Percentiles rank a stretch among this genome's conserved stretches.
These are phyloP conservation scores for Pomatostomus ruficeps DNA, from an alignment of 2,113 vertebrate species.

Conservation along the genomic window DNA sequence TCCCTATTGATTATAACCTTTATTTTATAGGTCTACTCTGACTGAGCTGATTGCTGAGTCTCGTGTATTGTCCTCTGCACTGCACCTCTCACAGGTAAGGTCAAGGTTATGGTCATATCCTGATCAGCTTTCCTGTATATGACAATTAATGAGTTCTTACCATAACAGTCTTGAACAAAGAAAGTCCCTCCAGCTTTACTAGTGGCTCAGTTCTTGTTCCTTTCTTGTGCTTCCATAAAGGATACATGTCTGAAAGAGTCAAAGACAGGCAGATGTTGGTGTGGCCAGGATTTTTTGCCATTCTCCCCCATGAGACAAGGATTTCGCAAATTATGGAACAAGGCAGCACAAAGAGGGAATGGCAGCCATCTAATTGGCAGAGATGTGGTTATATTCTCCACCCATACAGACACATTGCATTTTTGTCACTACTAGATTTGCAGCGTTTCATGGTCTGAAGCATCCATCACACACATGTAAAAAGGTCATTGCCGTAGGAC, in stretches of 20 bases:
- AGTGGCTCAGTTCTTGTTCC: neutral
- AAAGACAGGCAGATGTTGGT: neutral
- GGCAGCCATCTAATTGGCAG: neutral
- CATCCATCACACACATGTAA: fast-evolving
- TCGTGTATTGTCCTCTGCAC: neutral
- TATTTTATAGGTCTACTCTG: neutral
- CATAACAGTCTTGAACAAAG: neutral
- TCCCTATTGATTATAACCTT: neutral
- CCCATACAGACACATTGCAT: neutral
- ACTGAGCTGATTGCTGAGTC: neutral
- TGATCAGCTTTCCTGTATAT: neutral
- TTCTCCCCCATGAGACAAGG: neutral
- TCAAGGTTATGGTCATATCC: neutral
- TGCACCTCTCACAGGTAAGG: neutral
- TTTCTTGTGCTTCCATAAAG: neutral
- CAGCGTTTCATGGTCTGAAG: neutral
- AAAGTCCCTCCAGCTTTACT: neutral
- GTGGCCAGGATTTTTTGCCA: neutral
- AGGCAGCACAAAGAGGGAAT: neutral
- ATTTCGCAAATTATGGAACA: neutral
- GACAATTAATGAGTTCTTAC: neutral
- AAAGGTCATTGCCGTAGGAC: neutral
- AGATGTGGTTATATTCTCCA: neutral
- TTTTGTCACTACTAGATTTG: neutral
- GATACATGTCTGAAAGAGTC: neutral